Conservation (phyloP, 2,113 vertebrate species). For the Nibea albiflora region DNA sequence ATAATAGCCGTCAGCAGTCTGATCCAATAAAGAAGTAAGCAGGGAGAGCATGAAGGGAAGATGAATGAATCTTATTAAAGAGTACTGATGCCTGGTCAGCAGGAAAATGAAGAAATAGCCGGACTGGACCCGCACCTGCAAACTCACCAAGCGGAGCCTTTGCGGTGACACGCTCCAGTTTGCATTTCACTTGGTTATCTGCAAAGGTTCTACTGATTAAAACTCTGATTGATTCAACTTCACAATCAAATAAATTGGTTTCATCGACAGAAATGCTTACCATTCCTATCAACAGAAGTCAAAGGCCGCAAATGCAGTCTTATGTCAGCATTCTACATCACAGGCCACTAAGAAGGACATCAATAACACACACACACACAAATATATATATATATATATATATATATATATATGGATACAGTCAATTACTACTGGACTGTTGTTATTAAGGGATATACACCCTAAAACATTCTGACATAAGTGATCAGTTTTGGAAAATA, state of each 20-base stretch:
- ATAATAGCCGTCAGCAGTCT: slow-evolving; percentile 66
- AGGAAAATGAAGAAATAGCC: slow-evolving; percentile 67
- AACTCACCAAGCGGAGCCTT: slow-evolving; percentile 7
- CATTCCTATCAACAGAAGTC: not conserved
- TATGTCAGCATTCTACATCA: not conserved
- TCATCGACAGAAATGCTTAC: not conserved
- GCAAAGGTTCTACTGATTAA: slow-evolving; percentile 10
- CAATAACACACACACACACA: not conserved
- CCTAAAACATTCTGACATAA: no score
- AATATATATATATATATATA: no score
- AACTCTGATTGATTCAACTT: not conserved
- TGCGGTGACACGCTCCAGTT: slow-evolving; percentile 1
- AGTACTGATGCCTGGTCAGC: slow-evolving; percentile 66
- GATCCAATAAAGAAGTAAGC: slow-evolving; percentile 65
- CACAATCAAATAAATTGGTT: slow-evolving; percentile 18
- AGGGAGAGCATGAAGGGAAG: slow-evolving; percentile 55
- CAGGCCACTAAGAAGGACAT: not conserved
- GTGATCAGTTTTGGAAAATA: no score
- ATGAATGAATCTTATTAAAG: slow-evolving; percentile 74
- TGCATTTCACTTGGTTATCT: slow-evolving; percentile 50
- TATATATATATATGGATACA: no score
- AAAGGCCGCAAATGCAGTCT: not conserved
- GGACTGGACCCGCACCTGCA: slow-evolving; percentile 32
- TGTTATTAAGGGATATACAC: no score
- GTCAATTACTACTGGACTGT: no score